Evolutionary conservation across 2,888 invertebrate species (phyloP), one percentile per base, ranked within the genome.

Genomic region (Ormyrus thymus): DNA sequence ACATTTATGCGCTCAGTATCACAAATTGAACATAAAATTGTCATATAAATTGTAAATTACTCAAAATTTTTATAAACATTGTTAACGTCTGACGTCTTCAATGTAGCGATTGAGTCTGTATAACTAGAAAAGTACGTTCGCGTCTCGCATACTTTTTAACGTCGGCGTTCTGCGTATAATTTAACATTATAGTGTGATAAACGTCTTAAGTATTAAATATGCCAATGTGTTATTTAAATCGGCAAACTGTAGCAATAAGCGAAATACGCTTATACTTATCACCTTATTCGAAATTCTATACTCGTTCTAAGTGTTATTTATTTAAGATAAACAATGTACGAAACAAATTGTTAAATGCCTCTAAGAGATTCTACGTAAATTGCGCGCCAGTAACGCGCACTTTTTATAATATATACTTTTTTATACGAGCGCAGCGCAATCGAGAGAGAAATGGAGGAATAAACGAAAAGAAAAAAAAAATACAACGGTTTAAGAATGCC

Each of bases 331-430:
- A 61, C 13, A 51, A 66, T 13, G 13, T 58, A 13, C 2, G 51
- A 77, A 73, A 72, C 53, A 68, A 68, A 72, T 72, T 78, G 72
- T 73, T 73, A 78, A 72, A 56, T 2, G 5, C 45, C 53, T 78
- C 68, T 72, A 66, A 59, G 59, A 45, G n/a, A 68, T 58, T 61
- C 61, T 73, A 29, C 29, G 29, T 29, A 29, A 0, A 13, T 56
- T 58, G 29, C 50, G 9, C 8, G 65, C 1, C 29, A 51, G 3
- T 56, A 48, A 13, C 15, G 13, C 9, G n/a, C 46, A 46, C 29
- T 46, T 56, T 58, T 29, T 61, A 13, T 55, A 59, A 50, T 50
- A 64, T 29, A 29, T 50, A 69, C 48, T 48, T 71, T 76, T 76
- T 76, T 76, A 70, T 76, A 71, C 70, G 50, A 55, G 56, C 29